Conservation (phyloP, 1,140 invertebrate species). For the Drosophila nasuta region DNA sequence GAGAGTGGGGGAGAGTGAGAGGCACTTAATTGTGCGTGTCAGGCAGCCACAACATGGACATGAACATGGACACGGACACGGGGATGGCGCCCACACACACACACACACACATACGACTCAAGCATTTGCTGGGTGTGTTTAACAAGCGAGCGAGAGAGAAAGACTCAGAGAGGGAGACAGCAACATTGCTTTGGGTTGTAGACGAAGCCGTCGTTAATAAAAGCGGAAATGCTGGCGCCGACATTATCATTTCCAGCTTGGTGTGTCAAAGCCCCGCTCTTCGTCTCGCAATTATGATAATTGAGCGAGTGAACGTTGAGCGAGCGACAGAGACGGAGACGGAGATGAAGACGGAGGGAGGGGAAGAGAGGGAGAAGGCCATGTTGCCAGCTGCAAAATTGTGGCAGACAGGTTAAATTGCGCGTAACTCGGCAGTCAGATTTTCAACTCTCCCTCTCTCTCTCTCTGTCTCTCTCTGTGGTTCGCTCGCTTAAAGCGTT, state of each 20-base stretch:
- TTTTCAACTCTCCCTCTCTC: slow-evolving; percentile 7
- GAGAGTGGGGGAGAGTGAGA: neutral
- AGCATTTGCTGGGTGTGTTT: slow-evolving; percentile 58
- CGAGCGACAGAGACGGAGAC: neutral
- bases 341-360: neutral
- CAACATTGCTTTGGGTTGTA: slow-evolving; percentile 3
- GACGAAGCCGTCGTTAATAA: slow-evolving; percentile 64
- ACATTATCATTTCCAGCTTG: slow-evolving; percentile 75
- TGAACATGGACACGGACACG: slow-evolving; percentile 27
- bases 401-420: slow-evolving; percentile 76
- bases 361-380: neutral
- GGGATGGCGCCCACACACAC: slow-evolving; percentile 47
- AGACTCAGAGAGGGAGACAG: neutral
- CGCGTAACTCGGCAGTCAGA: slow-evolving; percentile 65
- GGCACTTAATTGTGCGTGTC: slow-evolving; percentile 80
- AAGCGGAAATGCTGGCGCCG: slow-evolving; percentile 80
- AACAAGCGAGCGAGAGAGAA: neutral
- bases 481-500: slow-evolving; percentile 14
- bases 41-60: slow-evolving; percentile 67
- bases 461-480: too few species aligned
- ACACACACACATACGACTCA: neutral
- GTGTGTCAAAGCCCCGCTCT: slow-evolving; percentile 10
- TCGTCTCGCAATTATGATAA: slow-evolving; percentile 72
- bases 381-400: slow-evolving; percentile 45
- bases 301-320: slow-evolving; percentile 52